Percentiles rank a stretch among this genome's conserved stretches.
Conservation (phyloP, 2,888 invertebrate genomes). For the Eupithecia tripunctaria region DNA sequence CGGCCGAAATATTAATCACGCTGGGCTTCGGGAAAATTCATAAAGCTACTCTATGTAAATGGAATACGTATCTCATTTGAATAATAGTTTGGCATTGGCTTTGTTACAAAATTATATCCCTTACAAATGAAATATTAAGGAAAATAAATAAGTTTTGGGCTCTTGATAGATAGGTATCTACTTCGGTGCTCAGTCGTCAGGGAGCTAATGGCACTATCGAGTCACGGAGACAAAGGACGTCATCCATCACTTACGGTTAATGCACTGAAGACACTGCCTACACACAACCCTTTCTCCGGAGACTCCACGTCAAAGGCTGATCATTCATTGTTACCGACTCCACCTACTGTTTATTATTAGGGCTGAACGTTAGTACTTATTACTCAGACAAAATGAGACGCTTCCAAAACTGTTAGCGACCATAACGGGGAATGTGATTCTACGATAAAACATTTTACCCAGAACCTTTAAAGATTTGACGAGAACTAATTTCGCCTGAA, state of each 20-base stretch:
- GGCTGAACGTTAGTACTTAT: background rate
- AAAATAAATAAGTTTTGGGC: background rate
- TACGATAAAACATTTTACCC: conserved; percentile 37
- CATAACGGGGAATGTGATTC: background rate
- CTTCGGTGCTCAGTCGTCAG: conserved; percentile 32
- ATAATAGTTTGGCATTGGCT: conserved; percentile 61
- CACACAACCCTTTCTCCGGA: conserved; percentile 67
- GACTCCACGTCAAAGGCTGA: conserved; percentile 53
- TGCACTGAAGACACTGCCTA: conserved; percentile 59
- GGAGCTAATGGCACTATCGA: conserved; percentile 64
- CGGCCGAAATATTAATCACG: conserved; percentile 74
- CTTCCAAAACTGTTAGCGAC: background rate
- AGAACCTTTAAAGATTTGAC: conserved; percentile 43
- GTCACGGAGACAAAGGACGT: conserved; percentile 57
- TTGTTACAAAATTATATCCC: conserved; percentile 10
- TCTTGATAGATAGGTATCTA: conserved; percentile 10
- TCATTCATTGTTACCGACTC: conserved; percentile 54
- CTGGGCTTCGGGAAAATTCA: conserved; percentile 65
- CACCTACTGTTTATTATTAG: conserved; percentile 43
- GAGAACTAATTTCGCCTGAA: conserved; percentile 52
- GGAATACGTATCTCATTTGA: conserved; percentile 55
- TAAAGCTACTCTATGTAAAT: conserved; percentile 75
- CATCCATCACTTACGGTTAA: conserved; percentile 79
- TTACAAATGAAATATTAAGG: background rate
- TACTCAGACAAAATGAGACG: background rate